Percentiles rank a stretch among this genome's conserved stretches.
Conservation (phyloP, 2,113 vertebrate species). For the Nothocercus nigrocapillus region DNA sequence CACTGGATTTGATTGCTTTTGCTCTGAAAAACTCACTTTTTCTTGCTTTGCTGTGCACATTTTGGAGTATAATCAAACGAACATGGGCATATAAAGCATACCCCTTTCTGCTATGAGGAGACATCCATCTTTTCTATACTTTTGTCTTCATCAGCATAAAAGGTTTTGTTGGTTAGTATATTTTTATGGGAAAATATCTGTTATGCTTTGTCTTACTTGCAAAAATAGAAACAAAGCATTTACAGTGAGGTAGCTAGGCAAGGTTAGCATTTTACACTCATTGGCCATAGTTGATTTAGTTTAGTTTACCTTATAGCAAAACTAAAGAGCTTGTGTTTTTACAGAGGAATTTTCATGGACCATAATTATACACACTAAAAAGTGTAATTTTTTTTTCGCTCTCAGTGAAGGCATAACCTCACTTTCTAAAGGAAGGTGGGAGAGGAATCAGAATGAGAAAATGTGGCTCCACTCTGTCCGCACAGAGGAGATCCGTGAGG, state of each 20-base stretch:
- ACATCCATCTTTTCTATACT: background rate
- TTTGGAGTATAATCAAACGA: background rate
- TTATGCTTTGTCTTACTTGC: background rate
- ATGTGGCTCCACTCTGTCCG: conserved; percentile 45
- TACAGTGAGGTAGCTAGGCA: background rate
- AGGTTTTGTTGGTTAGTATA: background rate
- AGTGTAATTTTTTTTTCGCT: background rate
- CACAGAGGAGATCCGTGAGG: conserved; percentile 33
- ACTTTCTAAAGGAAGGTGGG: conserved; percentile 6
- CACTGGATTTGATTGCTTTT: background rate
- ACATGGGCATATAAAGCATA: fast-evolving
- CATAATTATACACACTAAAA: background rate
- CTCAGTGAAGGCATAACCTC: conserved; percentile 10
- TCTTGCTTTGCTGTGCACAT: background rate
- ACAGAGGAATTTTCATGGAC: background rate
- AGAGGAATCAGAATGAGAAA: conserved; percentile 45
- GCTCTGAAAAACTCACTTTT: background rate
- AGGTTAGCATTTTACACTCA: background rate
- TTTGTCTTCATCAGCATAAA: background rate
- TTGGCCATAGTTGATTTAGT: background rate
- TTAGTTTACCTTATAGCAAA: background rate
- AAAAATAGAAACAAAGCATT: background rate
- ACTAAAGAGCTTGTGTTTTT: background rate
- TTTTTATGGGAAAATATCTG: background rate
- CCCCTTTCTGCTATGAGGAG: background rate